These are phyloP conservation scores for Chrysemys picta DNA, from an alignment of 2,113 vertebrate genomes.

Conservation along the genomic window DNA sequence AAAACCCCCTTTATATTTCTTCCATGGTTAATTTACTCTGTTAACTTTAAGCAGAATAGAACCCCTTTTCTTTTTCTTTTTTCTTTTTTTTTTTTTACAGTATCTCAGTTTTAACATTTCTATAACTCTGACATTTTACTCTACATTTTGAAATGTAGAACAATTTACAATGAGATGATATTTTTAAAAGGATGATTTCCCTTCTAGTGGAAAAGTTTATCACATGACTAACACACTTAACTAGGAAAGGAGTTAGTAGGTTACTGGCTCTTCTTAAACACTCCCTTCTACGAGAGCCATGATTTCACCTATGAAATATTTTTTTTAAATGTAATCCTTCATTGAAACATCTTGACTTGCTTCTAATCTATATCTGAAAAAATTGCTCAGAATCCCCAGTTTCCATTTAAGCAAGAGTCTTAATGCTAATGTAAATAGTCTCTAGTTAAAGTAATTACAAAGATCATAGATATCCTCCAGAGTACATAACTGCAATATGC, in stretches of 20 bases:
- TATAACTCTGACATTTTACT: background rate
- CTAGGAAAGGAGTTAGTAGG: slow-evolving; percentile 3
- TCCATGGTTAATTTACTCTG: background rate
- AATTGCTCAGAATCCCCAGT: background rate
- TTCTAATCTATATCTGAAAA: background rate
- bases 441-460: slow-evolving; percentile 12
- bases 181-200: background rate
- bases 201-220: background rate
- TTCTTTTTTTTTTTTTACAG: too few species aligned
- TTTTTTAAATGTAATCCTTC: background rate
- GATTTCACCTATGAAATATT: background rate
- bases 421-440: slow-evolving; percentile 13
- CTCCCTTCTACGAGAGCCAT: background rate
- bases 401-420: background rate
- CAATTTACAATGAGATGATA: background rate
- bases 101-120: background rate
- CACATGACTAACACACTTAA: background rate
- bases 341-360: slow-evolving; percentile 12
- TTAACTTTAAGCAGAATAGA: background rate
- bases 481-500: background rate
- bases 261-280: background rate
- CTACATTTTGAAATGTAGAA: background rate
- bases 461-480: background rate
- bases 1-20: background rate
- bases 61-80: background rate